Evolutionary conservation across 2,797 vertebrate genomes (phyloP).

Genomic region (Pogonophryne albipinna): DNA sequence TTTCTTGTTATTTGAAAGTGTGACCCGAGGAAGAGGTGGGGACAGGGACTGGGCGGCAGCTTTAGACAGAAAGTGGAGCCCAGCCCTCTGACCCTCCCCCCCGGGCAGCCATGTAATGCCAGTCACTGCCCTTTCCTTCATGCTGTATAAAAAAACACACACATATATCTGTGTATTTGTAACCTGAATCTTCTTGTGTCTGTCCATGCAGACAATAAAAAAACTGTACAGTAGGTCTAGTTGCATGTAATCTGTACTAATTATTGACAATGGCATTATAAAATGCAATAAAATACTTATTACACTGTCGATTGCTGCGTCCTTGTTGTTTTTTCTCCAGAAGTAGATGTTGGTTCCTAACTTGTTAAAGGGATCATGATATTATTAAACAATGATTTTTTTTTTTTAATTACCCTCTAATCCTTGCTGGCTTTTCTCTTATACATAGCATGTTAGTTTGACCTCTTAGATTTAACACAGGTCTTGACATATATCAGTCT

Average conservation of each 20-base stretch:
- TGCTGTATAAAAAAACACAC: constrained; percentile 90
- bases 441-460: neutral
- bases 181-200: constrained; percentile 92
- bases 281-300: constrained; percentile 95
- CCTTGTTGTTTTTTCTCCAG: constrained; percentile 39
- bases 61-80: constrained; percentile 76
- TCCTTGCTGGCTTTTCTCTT: neutral
- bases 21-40: constrained; percentile 81
- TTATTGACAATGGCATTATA: constrained; percentile 95
- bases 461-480: neutral
- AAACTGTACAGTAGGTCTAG: constrained; percentile 94
- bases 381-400: too few relatives aligned
- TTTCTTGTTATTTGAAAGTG: constrained; percentile 84
- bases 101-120: constrained; percentile 87
- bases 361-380: neutral
- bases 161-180: constrained; percentile 93
- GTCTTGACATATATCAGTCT: neutral
- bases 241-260: constrained; percentile 95
- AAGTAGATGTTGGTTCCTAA: neutral
- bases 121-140: constrained; percentile 87
- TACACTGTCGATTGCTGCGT: constrained; percentile 85
- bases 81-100: constrained; percentile 78
- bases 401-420: too few relatives aligned
- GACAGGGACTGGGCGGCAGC: constrained; percentile 81
- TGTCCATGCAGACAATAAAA: constrained; percentile 92